Conservation (phyloP, 2,113 vertebrate species). For the Ariopsis seemanni region DNA sequence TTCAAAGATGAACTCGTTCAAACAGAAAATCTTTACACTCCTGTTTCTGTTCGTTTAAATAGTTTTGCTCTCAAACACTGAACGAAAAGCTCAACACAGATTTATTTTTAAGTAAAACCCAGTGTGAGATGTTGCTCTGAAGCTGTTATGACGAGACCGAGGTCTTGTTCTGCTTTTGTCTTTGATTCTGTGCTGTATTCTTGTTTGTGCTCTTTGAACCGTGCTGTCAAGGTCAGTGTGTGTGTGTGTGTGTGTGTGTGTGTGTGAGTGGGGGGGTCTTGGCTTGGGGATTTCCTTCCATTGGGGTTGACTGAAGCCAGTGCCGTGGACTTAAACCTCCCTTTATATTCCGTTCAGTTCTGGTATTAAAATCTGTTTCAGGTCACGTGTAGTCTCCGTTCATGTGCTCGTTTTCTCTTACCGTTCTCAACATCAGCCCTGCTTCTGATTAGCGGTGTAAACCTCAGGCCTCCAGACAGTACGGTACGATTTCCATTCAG, state of each 20-base stretch:
- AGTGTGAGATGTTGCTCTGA: neutral
- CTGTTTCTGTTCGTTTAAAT: neutral
- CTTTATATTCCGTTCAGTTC: neutral
- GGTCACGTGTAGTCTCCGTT: neutral
- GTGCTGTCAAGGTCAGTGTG: conserved; percentile 43
- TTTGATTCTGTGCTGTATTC: conserved; percentile 57
- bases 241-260: conserved; percentile 5
- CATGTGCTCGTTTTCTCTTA: neutral
- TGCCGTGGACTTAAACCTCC: conserved; percentile 51
- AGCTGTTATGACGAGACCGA: conserved; percentile 11
- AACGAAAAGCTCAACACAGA: neutral
- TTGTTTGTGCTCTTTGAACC: conserved; percentile 62
- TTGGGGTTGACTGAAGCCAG: conserved; percentile 44
- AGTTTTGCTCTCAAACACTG: neutral
- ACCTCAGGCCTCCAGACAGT: neutral
- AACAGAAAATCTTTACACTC: neutral
- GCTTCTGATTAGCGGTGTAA: neutral
- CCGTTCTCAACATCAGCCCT: neutral
- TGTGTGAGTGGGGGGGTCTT: neutral
- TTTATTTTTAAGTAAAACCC: neutral
- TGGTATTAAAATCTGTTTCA: conserved; percentile 38
- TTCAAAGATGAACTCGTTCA: neutral
- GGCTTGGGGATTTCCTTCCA: conserved; percentile 39
- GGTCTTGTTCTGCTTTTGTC: conserved; percentile 37
- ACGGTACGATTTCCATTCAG: neutral